These are phyloP conservation scores for Pseudorectes ferrugineus DNA, from an alignment of 2,113 vertebrate genomes.

Conservation along the genomic window DNA sequence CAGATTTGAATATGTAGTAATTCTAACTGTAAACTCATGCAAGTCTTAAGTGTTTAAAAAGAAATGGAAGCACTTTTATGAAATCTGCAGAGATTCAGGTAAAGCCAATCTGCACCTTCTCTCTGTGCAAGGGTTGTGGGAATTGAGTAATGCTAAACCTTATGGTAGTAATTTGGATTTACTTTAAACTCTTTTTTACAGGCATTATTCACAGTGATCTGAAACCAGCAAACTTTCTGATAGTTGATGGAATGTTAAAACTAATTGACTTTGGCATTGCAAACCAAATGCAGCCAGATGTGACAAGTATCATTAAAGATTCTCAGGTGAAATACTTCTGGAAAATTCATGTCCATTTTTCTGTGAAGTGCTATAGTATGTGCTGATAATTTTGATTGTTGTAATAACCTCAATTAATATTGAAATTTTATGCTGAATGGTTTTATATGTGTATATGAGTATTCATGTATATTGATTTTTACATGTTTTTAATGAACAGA, in stretches of 20 bases:
- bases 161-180: neutral
- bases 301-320: constrained; percentile 96
- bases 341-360: neutral
- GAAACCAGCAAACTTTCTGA: constrained; percentile 96
- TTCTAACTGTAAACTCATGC: neutral
- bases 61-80: neutral
- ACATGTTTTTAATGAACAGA: neutral
- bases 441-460: neutral
- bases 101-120: neutral
- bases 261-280: constrained; percentile 97
- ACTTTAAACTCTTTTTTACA: constrained; percentile 46
- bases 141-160: neutral
- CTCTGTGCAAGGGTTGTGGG: neutral
- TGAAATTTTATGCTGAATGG: neutral
- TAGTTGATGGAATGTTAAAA: constrained; percentile 94
- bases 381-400: neutral
- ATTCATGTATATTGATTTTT: neutral
- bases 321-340: constrained; percentile 80
- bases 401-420: neutral
- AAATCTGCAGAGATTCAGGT: neutral
- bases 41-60: neutral
- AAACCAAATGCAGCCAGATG: constrained; percentile 95
- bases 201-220: constrained; percentile 98
- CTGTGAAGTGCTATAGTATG: neutral
- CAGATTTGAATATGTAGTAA: neutral